phyloP scores from a whole-genome alignment of 1,140 invertebrate genomes.

The Metopolophium dirhodum region DNA sequence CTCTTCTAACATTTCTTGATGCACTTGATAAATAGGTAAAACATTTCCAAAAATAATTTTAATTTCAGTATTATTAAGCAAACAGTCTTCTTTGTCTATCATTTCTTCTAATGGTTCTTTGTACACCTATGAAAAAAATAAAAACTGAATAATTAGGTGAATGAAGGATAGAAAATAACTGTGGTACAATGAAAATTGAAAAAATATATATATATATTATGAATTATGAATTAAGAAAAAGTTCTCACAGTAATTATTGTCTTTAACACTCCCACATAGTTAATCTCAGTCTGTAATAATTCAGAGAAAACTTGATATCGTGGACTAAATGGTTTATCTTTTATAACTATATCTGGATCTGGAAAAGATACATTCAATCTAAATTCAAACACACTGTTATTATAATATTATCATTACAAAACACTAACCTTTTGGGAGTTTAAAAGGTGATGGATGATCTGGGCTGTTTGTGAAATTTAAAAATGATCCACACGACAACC shows the following conservation, averaged over 20 bases:
- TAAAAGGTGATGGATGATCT: slow-evolving; percentile 60
- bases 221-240: slow-evolving; percentile 60
- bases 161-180: slow-evolving; percentile 56
- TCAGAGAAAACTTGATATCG: slow-evolving; percentile 91
- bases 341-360: slow-evolving; percentile 61
- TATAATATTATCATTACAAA: neutral
- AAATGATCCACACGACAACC: slow-evolving; percentile 86
- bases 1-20: slow-evolving; percentile 83
- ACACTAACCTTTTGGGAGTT: slow-evolving; percentile 41
- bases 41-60: slow-evolving; percentile 97
- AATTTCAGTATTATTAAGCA: slow-evolving; percentile 90
- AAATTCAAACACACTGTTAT: neutral
- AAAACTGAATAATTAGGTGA: neutral
- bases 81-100: slow-evolving; percentile 74
- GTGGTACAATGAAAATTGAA: neutral
- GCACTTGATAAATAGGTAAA: slow-evolving; percentile 90
- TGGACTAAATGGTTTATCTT: slow-evolving; percentile 67
- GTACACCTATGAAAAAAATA: slow-evolving; percentile 75
- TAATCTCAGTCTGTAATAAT: slow-evolving; percentile 93
- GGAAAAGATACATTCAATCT: neutral
- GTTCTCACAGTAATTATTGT: slow-evolving; percentile 84
- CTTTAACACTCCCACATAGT: slow-evolving; percentile 93
- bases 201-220: neutral
- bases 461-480: slow-evolving; percentile 83
- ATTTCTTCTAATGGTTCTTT: slow-evolving; percentile 89